A percentile compares a stretch with the other conserved stretches of the same genome.
Evolutionary conservation across 2,113 vertebrate species (phyloP).

Genomic region (Macheiramphus alcinus): DNA sequence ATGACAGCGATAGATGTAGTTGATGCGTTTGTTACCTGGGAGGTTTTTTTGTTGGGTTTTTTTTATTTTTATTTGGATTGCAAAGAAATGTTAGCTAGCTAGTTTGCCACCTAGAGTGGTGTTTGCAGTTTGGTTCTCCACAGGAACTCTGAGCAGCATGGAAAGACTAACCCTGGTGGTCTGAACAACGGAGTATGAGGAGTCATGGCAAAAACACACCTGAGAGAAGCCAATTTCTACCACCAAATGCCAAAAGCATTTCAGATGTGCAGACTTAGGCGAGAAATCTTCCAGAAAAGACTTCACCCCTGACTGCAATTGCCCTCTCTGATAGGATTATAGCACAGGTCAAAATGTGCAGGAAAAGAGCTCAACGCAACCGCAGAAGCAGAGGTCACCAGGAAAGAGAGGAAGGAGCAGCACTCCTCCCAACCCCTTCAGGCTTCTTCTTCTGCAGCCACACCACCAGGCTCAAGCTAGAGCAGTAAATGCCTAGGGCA

Average conservation of each 20-base stretch:
- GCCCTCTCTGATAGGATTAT: not conserved
- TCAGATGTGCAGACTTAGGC: not conserved
- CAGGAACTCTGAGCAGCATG: not conserved
- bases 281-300: not conserved
- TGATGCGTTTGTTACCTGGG: not conserved
- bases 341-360: not conserved
- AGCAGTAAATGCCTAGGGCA: not conserved
- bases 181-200: not conserved
- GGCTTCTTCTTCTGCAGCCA: not conserved
- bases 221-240: not conserved
- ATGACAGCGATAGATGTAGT: not conserved
- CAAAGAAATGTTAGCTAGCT: not conserved
- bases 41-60: not conserved
- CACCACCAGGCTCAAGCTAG: not conserved
- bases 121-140: not conserved
- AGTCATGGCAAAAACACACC: not conserved
- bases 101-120: not conserved
- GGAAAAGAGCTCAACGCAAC: not conserved
- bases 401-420: not conserved
- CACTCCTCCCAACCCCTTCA: not conserved
- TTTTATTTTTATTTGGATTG: not conserved
- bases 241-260: fast-evolving
- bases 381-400: not conserved
- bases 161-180: not conserved
- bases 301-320: not conserved